A percentile compares a stretch with the other conserved stretches of the same genome.
Conservation (phyloP, 2,888 invertebrate genomes). For the Microctonus hyperodae region DNA sequence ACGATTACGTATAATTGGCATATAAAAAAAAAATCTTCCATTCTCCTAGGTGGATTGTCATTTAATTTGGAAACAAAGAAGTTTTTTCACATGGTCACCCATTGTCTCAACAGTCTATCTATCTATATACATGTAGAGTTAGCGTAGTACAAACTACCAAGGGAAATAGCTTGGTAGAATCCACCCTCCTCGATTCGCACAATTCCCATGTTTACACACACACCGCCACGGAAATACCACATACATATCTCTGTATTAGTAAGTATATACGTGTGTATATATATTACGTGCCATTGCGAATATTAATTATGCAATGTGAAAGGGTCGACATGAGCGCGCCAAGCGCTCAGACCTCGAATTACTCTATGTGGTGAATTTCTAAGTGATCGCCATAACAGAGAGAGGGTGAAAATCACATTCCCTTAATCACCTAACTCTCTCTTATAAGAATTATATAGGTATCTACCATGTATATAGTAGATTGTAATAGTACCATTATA, state of each 20-base stretch:
- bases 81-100: background rate
- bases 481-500: no score
- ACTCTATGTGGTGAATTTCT: constrained; percentile 15
- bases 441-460: no score
- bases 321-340: constrained; percentile 35
- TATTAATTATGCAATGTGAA: constrained; percentile 50
- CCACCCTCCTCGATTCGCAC: constrained; percentile 6
- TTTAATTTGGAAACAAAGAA: constrained; percentile 8
- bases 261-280: background rate
- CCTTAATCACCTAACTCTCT: constrained; percentile 7
- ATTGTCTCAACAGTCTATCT: background rate
- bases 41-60: background rate
- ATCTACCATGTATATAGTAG: no score
- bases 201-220: constrained; percentile 19
- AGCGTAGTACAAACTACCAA: background rate
- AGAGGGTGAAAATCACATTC: constrained; percentile 10
- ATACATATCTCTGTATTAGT: no score
- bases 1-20: constrained; percentile 50
- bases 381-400: background rate
- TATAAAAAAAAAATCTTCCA: constrained; percentile 36
- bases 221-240: constrained; percentile 15
- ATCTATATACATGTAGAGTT: background rate
- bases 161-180: background rate
- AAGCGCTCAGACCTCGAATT: constrained; percentile 12
- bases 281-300: constrained; percentile 32